Conservation (phyloP, 2,888 invertebrate genomes). For the Dicycla oo region DNA sequence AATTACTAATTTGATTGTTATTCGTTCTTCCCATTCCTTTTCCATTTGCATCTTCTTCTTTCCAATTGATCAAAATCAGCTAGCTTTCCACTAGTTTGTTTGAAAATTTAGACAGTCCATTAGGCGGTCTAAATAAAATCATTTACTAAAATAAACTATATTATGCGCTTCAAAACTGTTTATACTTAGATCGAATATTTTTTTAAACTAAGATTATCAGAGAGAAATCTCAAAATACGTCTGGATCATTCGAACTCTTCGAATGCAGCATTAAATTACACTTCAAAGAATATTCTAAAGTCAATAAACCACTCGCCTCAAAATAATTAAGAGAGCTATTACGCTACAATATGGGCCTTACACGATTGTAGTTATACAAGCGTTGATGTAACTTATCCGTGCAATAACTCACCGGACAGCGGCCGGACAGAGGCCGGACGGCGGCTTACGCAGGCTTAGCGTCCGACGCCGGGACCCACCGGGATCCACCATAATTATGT, state of each 20-base stretch:
- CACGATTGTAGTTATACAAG: conserved; percentile 56
- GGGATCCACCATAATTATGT: conserved; percentile 59
- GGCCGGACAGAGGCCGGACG: conserved; percentile 59
- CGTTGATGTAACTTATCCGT: conserved; percentile 62
- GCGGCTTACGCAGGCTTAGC: conserved; percentile 67
- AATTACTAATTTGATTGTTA: no score
- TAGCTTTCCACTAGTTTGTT: not conserved
- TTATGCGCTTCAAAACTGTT: not conserved
- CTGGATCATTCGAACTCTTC: not conserved
- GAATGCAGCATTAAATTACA: not conserved
- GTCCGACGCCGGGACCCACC: conserved; percentile 45
- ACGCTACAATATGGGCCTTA: conserved; percentile 32
- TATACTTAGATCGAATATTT: no score
- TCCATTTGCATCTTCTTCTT: not conserved
- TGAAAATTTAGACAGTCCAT: not conserved
- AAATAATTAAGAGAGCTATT: conserved; percentile 51
- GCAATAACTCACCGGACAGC: conserved; percentile 68
- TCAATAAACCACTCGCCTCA: not conserved
- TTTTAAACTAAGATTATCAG: not conserved
- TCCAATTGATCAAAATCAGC: not conserved
- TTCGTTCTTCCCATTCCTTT: not conserved
- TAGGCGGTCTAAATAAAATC: not conserved
- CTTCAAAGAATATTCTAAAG: not conserved
- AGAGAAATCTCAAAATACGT: not conserved
- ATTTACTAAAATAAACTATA: not conserved